phyloP scores from a whole-genome alignment of 1,140 invertebrate species.

The Ridgeia piscesae region DNA sequence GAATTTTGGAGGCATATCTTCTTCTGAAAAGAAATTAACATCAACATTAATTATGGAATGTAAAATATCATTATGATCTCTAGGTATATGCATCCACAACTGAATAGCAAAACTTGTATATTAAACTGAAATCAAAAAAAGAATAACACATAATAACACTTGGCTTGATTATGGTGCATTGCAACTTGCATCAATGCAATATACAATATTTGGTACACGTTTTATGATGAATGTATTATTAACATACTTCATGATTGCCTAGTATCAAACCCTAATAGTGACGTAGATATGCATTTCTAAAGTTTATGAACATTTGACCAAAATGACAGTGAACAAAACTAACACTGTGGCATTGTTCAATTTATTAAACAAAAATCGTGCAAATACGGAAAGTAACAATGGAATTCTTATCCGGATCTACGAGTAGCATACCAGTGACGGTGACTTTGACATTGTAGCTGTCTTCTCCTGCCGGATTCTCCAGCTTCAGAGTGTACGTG shows the following conservation, averaged over 20 bases:
- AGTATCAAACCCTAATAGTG: not conserved
- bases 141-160: not conserved
- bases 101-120: not conserved
- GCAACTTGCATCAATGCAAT: not conserved
- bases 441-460: slow-evolving; percentile 24
- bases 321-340: not conserved
- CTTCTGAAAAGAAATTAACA: too few species aligned
- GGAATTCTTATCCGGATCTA: not conserved
- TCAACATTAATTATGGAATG: not conserved
- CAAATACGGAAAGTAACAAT: not conserved
- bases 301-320: not conserved
- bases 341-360: not conserved
- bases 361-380: not conserved
- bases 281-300: not conserved
- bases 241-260: not conserved
- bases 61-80: not conserved
- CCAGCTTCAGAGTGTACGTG: slow-evolving; percentile 33
- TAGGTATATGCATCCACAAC: not conserved
- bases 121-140: not conserved
- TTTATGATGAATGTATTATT: not conserved
- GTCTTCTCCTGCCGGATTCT: slow-evolving; percentile 29
- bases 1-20: slow-evolving; percentile 79
- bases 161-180: not conserved
- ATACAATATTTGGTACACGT: not conserved
- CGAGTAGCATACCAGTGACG: slow-evolving; percentile 17